phyloP scores from a whole-genome alignment of 92 coral and sea anemone species.

The Paragorgia papillata region DNA sequence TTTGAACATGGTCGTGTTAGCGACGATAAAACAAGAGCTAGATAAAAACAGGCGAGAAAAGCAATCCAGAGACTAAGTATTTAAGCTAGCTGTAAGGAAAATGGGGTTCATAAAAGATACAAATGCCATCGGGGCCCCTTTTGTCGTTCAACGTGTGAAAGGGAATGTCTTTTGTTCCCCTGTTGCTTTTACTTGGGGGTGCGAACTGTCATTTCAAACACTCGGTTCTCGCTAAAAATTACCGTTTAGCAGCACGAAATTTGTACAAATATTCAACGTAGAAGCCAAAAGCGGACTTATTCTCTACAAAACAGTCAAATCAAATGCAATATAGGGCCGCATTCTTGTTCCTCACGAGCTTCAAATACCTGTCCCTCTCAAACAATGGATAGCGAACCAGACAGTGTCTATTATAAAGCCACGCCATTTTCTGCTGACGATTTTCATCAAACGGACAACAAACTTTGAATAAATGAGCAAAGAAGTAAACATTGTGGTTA shows the following conservation, averaged over 20 bases:
- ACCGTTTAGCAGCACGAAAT: not conserved
- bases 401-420: not conserved
- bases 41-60: not conserved
- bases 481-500: not conserved
- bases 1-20: not conserved
- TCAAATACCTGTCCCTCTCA: conserved; percentile 33
- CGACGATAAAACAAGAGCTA: not conserved
- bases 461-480: not conserved
- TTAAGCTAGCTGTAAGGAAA: not conserved
- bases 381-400: conserved; percentile 19
- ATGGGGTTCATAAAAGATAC: not conserved
- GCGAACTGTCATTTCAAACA: conserved; percentile 41
- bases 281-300: not conserved
- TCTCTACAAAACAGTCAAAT: conserved; percentile 28
- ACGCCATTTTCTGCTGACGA: conserved; percentile 30
- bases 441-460: not conserved
- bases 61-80: not conserved
- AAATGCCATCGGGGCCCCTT: too few relatives aligned
- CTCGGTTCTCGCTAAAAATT: not conserved
- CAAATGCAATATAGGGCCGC: not conserved
- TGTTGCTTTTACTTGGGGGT: conserved; percentile 6
- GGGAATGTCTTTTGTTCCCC: conserved; percentile 34
- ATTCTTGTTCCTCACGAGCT: not conserved
- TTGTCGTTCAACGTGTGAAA: conserved; percentile 6
- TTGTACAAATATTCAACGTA: not conserved